Conservation (phyloP, 2,797 vertebrate species). For the Diplodus sargus region DNA sequence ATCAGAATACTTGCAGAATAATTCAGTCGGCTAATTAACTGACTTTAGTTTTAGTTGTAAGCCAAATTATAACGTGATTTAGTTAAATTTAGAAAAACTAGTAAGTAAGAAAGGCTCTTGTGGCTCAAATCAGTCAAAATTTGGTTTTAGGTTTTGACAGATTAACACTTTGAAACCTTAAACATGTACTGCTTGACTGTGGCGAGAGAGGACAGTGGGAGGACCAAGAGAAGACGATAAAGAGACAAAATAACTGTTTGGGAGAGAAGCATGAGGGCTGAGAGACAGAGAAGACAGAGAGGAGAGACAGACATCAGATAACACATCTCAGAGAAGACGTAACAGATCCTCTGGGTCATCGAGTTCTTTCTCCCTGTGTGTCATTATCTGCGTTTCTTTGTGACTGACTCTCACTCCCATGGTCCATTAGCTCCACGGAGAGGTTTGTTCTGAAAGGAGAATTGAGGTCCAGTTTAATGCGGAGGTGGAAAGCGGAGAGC, state of each 20-base stretch:
- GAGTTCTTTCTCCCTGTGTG: constrained; percentile 5
- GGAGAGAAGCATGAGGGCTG: constrained; percentile 9
- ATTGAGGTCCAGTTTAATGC: constrained; percentile 51
- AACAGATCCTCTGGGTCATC: constrained; percentile 17
- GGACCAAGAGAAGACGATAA: constrained; percentile 19
- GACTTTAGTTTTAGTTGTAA: not conserved
- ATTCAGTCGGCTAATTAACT: not conserved
- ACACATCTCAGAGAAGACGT: constrained; percentile 16
- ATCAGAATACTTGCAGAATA: no score
- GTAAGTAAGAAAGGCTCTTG: no score
- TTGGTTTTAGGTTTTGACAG: no score
- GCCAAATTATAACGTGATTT: not conserved
- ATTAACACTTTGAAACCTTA: not conserved
- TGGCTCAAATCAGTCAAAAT: no score
- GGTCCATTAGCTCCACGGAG: constrained; percentile 58
- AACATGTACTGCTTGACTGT: not conserved
- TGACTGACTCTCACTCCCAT: constrained; percentile 34
- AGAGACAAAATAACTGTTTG: constrained; percentile 4
- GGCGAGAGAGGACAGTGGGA: not conserved
- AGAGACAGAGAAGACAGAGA: not conserved
- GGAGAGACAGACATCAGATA: constrained; percentile 31
- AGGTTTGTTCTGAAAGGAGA: constrained; percentile 48
- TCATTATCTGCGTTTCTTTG: constrained; percentile 38
- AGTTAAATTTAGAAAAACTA: no score
- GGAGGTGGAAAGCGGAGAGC: constrained; percentile 53